Evolutionary conservation across 1,140 invertebrate genomes (phyloP).

Genomic region (Lepidotrigona ventralis): DNA sequence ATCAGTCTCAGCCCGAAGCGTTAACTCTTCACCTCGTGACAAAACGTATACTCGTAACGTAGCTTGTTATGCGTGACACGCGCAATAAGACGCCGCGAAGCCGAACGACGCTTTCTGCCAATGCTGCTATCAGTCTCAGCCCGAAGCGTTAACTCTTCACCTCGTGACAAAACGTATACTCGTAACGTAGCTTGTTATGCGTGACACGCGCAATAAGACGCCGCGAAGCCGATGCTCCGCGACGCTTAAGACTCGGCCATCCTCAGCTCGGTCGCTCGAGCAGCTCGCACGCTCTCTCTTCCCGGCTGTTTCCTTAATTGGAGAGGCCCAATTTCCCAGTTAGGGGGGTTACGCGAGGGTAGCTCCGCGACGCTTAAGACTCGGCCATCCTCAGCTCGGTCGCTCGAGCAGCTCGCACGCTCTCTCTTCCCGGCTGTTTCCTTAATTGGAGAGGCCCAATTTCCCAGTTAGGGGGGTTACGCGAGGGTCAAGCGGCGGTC

Average conservation of each 20-base stretch:
- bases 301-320: constrained; percentile 58
- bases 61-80: not conserved
- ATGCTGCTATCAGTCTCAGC: not conserved
- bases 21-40: not conserved
- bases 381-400: constrained; percentile 44
- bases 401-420: constrained; percentile 40
- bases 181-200: not conserved
- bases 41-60: not conserved
- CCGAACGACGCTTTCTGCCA: not conserved
- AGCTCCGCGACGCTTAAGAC: constrained; percentile 41
- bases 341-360: constrained; percentile 47
- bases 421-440: constrained; percentile 18
- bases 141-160: not conserved
- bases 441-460: constrained; percentile 69
- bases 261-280: constrained; percentile 35
- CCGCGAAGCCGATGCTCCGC: not conserved
- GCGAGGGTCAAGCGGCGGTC: constrained; percentile 7
- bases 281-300: constrained; percentile 37
- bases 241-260: constrained; percentile 50
- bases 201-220: constrained; percentile 12
- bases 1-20: not conserved
- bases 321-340: constrained; percentile 68
- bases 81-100: constrained; percentile 14
- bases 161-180: not conserved
- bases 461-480: constrained; percentile 62